Evolutionary conservation across 2,113 vertebrate species (phyloP), one percentile per base, ranked within the genome.

Genomic region (Tragulus kanchil): DNA sequence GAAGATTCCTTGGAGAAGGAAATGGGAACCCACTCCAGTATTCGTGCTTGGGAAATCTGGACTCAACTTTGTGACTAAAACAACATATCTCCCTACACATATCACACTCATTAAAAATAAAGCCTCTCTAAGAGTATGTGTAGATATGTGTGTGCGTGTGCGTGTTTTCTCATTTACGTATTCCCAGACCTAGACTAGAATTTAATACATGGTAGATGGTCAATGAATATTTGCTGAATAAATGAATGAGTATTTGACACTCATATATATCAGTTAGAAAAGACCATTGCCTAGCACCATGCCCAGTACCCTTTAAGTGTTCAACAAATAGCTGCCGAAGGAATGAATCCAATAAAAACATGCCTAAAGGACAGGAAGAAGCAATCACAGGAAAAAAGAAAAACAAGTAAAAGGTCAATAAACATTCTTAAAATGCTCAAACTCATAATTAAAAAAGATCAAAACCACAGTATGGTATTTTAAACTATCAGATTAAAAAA

Each of bases 341-440:
- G n/a, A 93, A 95, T 93, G 31, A 93, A 85, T 26, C 59, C 42
- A 61, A 90, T 77, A 85, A 92, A 92, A 95, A 91, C 26, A 93
- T 62, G 48, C 16, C 48, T 61, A 83, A 85, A 95, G 25, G 59
- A 92, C 12, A 85, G 54, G 59, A 93, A 94, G 31, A 91, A 64
- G 87, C 50, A 92, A 77, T 54, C 69, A 81, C 75, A 62, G 31
- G 45, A 62, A 89, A 95, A 79, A 52, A 91, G 31, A 48, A 85
- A 62, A 25, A 82, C 48, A 87, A 71, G 90, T 28, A 81, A 75
- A 64, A 65, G 59, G 50, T 52, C 61, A 82, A 75, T 61, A 81
- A 94, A 73, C 61, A 73, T 15, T 85, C 77, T 90, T 88, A 93
- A 95, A 94, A 89, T 93, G 64, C 4, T 94, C 86, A 95, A 94